Conservation (phyloP, 92 coral and sea anemone species). For the Siderastrea siderea region DNA sequence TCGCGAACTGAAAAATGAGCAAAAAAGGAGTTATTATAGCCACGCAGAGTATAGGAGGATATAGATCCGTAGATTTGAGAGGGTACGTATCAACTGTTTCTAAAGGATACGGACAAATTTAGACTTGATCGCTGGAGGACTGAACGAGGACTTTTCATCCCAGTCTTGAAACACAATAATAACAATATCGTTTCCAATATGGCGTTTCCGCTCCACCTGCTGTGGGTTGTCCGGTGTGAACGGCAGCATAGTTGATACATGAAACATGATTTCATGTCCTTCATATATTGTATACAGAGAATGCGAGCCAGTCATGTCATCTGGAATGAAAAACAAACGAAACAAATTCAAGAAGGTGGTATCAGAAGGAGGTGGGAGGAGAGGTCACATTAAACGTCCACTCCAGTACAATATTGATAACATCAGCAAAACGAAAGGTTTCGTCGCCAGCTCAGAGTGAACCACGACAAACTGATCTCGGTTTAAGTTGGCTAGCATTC, state of each 20-base stretch:
- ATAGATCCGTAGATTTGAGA: too few species aligned
- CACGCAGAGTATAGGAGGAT: not conserved
- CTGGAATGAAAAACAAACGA: constrained; percentile 50
- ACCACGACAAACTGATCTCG: too few species aligned
- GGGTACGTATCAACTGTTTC: not conserved
- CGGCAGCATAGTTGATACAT: constrained; percentile 95
- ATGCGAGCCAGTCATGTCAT: constrained; percentile 96
- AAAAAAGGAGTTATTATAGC: not conserved
- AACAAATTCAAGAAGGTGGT: not conserved
- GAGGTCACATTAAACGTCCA: not conserved
- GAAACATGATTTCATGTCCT: constrained; percentile 99
- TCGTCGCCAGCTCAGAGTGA: too few species aligned
- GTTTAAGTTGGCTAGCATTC: too few species aligned
- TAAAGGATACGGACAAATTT: constrained; percentile 98
- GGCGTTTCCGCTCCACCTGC: constrained; percentile 98
- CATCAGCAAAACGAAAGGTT: too few species aligned
- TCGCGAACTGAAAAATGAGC: not conserved
- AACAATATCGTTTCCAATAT: constrained; percentile 98
- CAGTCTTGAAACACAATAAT: constrained; percentile 97
- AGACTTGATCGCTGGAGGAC: constrained; percentile 94
- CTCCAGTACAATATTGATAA: not conserved
- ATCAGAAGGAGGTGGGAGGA: not conserved
- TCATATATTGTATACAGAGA: constrained; percentile 93
- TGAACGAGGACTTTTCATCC: constrained; percentile 86
- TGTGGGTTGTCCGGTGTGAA: constrained; percentile 96